Evolutionary conservation across 1,140 invertebrate species (phyloP).

Genomic region (Apis dorsata): DNA sequence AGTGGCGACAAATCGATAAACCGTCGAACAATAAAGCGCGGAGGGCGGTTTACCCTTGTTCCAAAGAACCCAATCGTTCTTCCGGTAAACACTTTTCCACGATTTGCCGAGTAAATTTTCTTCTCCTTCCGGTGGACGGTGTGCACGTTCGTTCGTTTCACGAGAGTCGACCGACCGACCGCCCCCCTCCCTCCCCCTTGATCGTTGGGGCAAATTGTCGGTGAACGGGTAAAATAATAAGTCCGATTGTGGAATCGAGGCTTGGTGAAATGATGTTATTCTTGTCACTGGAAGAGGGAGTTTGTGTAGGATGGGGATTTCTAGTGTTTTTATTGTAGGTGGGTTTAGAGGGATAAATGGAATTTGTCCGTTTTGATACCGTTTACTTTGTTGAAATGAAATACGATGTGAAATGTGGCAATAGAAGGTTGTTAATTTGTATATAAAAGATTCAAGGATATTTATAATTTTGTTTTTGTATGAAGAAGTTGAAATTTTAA

Average conservation of each 20-base stretch:
- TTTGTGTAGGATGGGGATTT: background rate
- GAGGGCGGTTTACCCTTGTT: background rate
- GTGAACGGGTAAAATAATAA: conserved; percentile 15
- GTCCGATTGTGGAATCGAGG: background rate
- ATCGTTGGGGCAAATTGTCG: background rate
- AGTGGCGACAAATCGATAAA: conserved; percentile 31
- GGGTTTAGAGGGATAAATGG: background rate
- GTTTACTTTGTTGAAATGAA: too few relatives aligned
- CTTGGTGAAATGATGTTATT: background rate
- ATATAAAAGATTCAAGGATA: too few relatives aligned
- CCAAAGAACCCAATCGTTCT: conserved; percentile 3
- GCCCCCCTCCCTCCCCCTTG: too few relatives aligned
- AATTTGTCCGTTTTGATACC: too few relatives aligned
- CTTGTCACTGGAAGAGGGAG: background rate
- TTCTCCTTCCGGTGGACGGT: background rate
- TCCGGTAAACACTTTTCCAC: conserved; percentile 18
- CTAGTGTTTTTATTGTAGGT: background rate
- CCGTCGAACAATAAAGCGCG: conserved; percentile 17
- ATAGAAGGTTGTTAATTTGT: too few relatives aligned
- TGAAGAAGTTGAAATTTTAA: too few relatives aligned
- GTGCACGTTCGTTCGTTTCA: background rate
- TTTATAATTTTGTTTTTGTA: too few relatives aligned
- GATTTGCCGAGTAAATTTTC: conserved; percentile 15
- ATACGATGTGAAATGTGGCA: too few relatives aligned
- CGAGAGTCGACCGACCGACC: background rate